Evolutionary conservation across 2,797 vertebrate genomes (phyloP).

Genomic region (Typhlichthys subterraneus): DNA sequence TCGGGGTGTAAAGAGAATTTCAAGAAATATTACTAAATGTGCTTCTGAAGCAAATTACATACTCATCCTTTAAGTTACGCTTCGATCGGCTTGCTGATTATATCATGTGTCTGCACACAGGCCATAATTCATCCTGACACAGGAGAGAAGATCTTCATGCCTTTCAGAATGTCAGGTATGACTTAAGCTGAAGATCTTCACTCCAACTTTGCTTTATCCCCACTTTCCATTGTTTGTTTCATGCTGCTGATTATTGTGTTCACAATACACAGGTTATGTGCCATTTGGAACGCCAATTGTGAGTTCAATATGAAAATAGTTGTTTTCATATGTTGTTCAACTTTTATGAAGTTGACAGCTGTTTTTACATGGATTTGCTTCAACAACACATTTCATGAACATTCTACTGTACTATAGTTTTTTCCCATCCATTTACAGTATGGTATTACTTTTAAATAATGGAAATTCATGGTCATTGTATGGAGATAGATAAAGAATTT

Average conservation of each 20-base stretch:
- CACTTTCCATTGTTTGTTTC: constrained; percentile 1
- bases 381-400: constrained; percentile 4
- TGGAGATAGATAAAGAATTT: constrained; percentile 53
- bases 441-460: background rate
- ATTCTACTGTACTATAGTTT: background rate
- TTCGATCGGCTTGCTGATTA: constrained; percentile 56
- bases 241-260: constrained; percentile 47
- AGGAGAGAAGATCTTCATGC: constrained; percentile 98
- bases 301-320: constrained; percentile 76
- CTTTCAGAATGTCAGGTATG: constrained; percentile 98
- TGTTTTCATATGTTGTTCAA: constrained; percentile 31
- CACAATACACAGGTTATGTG: constrained; percentile 87
- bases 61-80: constrained; percentile 22
- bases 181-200: constrained; percentile 72
- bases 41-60: too few relatives aligned
- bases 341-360: constrained; percentile 21
- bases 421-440: background rate
- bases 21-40: too few relatives aligned
- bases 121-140: constrained; percentile 97
- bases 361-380: constrained; percentile 36
- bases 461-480: constrained; percentile 17
- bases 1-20: too few relatives aligned
- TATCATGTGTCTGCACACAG: constrained; percentile 78
- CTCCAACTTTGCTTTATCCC: constrained; percentile 7
- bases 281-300: constrained; percentile 98